Evolutionary conservation across 1,140 invertebrate species (phyloP), one percentile per base, ranked within the genome.

Genomic region (Papilio aristodemus): DNA sequence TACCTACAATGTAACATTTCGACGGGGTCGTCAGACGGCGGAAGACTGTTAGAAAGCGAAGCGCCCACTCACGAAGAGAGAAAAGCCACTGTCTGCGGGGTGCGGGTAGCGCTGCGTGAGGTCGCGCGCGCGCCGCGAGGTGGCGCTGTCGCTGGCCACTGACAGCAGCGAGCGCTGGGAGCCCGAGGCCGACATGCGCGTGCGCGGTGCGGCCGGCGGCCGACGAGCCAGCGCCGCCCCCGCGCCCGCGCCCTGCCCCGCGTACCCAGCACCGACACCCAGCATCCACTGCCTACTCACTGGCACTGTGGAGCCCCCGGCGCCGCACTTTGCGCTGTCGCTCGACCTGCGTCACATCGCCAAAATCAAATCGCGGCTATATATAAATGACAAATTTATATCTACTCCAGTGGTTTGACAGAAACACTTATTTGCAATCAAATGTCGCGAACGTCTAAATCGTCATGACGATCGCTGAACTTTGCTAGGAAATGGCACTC

Each of bases 61-160:
- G 88, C 88, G 85, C 90, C 89, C 89, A 92, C 91, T 92, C 90
- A 92, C 91, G 83, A 91, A 91, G 76, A 92, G 87, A 84, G 90
- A 91, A 88, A 91, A 91, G 82, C 87, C 84, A 72, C 76, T 73
- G 74, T 91, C 88, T 69, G 81, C 81, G 25, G 83, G 82, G 63
- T 82, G 81, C 43, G 83, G 83, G 79, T 87, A 84, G 71, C 81
- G 80, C 66, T 85, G 80, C 74, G 80, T 69, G 76, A 77, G 78
- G 76, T 83, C 83, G 80, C 87, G 87, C 70, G 85, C 84, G 70
- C 89, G 89, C 71, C 89, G 89, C 73, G 89, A 77, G 43, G 89
- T 84, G 57, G 89, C 90, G 68, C 90, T 89, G 78, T 92, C 91
- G 71, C 90, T 92, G 59, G 90, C 90, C 22, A 92, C 89, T 58